phyloP scores from a whole-genome alignment of 2,888 invertebrate genomes.

The Papilio elwesi region DNA sequence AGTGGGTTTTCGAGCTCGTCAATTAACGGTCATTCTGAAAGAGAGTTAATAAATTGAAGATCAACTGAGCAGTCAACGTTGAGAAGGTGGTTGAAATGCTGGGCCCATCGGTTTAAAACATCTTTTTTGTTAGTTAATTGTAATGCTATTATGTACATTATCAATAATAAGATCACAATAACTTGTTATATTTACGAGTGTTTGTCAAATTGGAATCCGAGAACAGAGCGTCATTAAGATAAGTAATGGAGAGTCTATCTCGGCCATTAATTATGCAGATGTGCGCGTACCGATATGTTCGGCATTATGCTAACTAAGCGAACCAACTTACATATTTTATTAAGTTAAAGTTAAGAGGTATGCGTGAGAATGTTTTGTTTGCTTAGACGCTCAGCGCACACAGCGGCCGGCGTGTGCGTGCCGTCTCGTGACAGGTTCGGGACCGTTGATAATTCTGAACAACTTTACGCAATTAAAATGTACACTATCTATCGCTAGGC shows the following conservation, averaged over 20 bases:
- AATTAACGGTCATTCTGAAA: no score
- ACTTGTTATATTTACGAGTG: slow-evolving; percentile 1
- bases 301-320: slow-evolving; percentile 19
- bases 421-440: background rate
- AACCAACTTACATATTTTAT: slow-evolving; percentile 22
- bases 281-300: background rate
- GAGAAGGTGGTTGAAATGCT: no score
- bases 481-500: background rate
- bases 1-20: no score
- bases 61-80: no score
- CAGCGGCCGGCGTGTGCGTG: no score
- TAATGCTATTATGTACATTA: no score
- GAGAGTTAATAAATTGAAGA: no score
- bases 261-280: slow-evolving; percentile 20
- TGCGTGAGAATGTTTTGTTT: slow-evolving; percentile 25
- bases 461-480: slow-evolving; percentile 7
- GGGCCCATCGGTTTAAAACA: no score
- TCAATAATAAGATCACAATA: background rate
- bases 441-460: background rate
- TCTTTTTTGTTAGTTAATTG: no score
- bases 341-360: slow-evolving; percentile 5
- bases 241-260: slow-evolving; percentile 3
- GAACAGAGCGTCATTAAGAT: slow-evolving; percentile 21
- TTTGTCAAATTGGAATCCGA: slow-evolving; percentile 12
- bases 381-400: background rate